Conservation (phyloP, 2,888 invertebrate genomes). For the Adineta ricciae region DNA sequence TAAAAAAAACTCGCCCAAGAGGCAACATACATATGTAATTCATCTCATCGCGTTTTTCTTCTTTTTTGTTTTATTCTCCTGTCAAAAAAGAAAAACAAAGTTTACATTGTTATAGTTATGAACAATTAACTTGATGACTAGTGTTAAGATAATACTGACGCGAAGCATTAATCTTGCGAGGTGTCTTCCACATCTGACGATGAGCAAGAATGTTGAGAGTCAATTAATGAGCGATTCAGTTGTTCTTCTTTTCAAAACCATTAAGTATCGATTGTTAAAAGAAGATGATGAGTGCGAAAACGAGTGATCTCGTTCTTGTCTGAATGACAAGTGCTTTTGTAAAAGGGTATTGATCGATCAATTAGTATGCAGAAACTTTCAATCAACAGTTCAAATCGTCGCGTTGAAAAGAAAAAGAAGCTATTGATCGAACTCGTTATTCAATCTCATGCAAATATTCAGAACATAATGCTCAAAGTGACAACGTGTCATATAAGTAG, state of each 20-base stretch:
- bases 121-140: background rate
- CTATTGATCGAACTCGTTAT: background rate
- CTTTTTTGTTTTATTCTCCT: background rate
- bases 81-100: background rate
- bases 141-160: background rate
- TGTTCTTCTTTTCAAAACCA: background rate
- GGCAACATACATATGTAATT: background rate
- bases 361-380: background rate
- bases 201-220: background rate
- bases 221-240: background rate
- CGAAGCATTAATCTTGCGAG: background rate
- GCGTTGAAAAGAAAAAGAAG: background rate
- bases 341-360: background rate
- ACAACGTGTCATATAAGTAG: too few relatives aligned
- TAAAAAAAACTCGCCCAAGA: background rate
- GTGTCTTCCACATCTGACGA: background rate
- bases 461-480: too few relatives aligned
- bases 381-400: background rate
- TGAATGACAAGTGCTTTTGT: background rate
- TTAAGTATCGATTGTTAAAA: background rate
- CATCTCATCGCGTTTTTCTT: background rate
- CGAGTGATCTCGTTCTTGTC: background rate
- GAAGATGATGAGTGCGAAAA: background rate
- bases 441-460: background rate
- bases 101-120: background rate